Percentiles rank a stretch among this genome's conserved stretches.
phyloP scores from a whole-genome alignment of 2,888 invertebrate genomes.

The Cinara cedri region DNA sequence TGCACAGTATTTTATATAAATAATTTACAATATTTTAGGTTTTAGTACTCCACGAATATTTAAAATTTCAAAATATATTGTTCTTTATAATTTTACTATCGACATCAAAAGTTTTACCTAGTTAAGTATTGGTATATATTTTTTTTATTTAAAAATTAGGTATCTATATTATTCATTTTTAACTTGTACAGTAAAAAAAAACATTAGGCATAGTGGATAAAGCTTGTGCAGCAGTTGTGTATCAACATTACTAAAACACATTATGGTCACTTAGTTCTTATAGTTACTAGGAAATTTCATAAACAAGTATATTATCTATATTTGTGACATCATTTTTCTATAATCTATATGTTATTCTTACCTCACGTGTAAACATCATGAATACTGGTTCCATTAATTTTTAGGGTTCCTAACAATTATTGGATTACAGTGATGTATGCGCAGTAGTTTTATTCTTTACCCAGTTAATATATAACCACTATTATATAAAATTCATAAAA shows the following conservation, averaged over 20 bases:
- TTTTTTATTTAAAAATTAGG: no score
- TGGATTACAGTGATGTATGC: background rate
- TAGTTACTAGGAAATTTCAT: background rate
- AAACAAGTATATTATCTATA: constrained; percentile 17
- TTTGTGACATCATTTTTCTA: no score
- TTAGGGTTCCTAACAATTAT: constrained; percentile 19
- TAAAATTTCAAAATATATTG: no score
- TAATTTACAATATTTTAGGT: background rate
- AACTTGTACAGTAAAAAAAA: no score
- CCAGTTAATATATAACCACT: background rate
- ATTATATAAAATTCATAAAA: background rate
- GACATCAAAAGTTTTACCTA: background rate
- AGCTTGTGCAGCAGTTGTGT: background rate
- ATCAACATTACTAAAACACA: background rate
- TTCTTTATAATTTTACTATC: background rate
- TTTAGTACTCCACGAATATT: background rate
- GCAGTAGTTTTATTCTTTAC: constrained; percentile 9
- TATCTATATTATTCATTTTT: no score
- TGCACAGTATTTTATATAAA: no score
- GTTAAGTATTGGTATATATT: no score
- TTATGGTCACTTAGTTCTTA: constrained; percentile 1
- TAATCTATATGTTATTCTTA: background rate
- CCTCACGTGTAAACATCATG: constrained; percentile 21
- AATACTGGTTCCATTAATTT: constrained; percentile 44
- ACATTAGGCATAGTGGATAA: background rate